Evolutionary conservation across 2,888 invertebrate species (phyloP).

Genomic region (Lasioglossum malachurum): DNA sequence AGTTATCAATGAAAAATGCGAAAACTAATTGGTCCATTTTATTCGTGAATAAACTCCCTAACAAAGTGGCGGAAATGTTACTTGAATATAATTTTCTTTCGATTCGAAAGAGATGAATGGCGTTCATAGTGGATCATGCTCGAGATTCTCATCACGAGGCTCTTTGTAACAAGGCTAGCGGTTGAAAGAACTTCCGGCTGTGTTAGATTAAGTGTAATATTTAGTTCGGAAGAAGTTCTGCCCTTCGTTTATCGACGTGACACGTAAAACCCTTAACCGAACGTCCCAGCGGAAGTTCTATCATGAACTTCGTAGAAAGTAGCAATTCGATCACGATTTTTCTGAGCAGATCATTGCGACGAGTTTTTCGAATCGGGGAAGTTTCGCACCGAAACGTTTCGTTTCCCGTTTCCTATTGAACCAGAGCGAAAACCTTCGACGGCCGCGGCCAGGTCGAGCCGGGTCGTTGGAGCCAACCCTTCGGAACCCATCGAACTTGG

Average conservation of each 20-base stretch:
- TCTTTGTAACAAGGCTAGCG: neutral
- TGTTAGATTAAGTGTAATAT: neutral
- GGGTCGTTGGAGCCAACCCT: neutral
- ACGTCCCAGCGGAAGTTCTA: neutral
- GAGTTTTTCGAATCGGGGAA: constrained; percentile 22
- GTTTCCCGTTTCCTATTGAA: constrained; percentile 28
- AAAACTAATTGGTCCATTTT: no score
- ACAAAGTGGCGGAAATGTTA: no score
- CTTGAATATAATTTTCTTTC: neutral
- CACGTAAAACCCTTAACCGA: constrained; percentile 7
- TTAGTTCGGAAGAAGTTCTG: neutral
- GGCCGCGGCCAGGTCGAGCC: neutral
- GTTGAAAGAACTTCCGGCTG: neutral
- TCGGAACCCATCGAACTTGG: constrained; percentile 34
- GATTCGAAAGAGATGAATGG: neutral
- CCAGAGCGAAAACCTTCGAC: neutral
- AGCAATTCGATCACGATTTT: constrained; percentile 11
- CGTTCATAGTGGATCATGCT: neutral
- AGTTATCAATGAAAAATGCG: no score
- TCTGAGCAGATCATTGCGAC: neutral
- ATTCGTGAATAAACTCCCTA: no score
- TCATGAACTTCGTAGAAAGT: constrained; percentile 10
- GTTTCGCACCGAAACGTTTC: constrained; percentile 45
- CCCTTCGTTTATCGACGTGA: neutral
- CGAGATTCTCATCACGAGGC: neutral